phyloP scores from a whole-genome alignment of 2,888 invertebrate genomes.

The Tanytarsus gracilentus region DNA sequence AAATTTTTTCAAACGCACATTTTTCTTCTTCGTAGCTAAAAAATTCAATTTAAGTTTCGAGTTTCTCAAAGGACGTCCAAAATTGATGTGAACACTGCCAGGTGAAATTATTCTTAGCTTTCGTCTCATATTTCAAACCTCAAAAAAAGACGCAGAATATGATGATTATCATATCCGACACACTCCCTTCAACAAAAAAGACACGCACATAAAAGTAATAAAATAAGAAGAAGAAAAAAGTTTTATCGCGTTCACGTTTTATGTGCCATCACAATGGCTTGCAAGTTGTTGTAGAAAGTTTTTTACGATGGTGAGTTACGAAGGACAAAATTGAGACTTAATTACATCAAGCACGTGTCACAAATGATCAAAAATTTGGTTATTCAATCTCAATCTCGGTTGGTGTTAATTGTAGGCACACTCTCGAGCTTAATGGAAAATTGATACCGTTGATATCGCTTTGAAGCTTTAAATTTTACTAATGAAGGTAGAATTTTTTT shows the following conservation, averaged over 20 bases:
- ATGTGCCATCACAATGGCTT: too few relatives aligned
- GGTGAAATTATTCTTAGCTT: neutral
- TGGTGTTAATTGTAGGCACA: neutral
- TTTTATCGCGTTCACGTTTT: neutral
- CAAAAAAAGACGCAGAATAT: too few relatives aligned
- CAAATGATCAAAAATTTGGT: conserved; percentile 5
- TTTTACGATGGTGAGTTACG: neutral
- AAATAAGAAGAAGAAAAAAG: neutral
- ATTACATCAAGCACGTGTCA: conserved; percentile 18
- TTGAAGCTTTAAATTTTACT: neutral
- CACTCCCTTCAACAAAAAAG: too few relatives aligned
- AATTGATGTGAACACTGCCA: neutral
- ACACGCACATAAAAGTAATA: too few relatives aligned
- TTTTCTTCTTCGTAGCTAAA: too few relatives aligned
- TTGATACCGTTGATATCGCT: neutral
- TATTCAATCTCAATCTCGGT: too few relatives aligned
- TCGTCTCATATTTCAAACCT: conserved; percentile 1
- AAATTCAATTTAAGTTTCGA: conserved; percentile 22
- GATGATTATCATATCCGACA: too few relatives aligned
- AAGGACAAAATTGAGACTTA: neutral
- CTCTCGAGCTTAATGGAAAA: neutral
- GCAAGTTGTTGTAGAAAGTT: too few relatives aligned
- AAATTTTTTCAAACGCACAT: too few relatives aligned
- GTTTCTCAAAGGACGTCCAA: neutral
- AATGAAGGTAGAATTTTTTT: too few relatives aligned